These are phyloP conservation scores for Perizoma affinitatum DNA, from an alignment of 2,888 invertebrate species.

Conservation along the genomic window DNA sequence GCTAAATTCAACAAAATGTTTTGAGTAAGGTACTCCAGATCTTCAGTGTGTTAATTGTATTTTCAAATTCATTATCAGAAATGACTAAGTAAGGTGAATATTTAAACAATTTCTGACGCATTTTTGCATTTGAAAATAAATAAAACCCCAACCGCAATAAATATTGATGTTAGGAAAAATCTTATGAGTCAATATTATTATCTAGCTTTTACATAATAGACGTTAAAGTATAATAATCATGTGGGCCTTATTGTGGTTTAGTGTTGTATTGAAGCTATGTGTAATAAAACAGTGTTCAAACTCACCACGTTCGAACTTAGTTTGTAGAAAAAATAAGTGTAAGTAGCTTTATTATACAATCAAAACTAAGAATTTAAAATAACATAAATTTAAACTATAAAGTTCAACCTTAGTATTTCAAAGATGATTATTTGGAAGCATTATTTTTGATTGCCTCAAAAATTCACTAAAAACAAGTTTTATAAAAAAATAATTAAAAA, in stretches of 20 bases:
- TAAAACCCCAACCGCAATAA: not conserved
- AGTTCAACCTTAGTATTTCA: too few relatives aligned
- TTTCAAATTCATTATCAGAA: too few relatives aligned
- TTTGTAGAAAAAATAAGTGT: constrained; percentile 36
- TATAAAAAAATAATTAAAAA: too few relatives aligned
- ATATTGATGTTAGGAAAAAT: not conserved
- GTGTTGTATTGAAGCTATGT: constrained; percentile 24
- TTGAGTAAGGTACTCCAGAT: too few relatives aligned
- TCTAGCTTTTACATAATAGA: constrained; percentile 35
- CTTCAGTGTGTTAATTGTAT: too few relatives aligned
- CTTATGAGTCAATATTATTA: constrained; percentile 32
- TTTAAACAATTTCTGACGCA: too few relatives aligned
- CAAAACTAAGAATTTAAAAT: not conserved
- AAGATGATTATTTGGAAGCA: too few relatives aligned
- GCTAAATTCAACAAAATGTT: too few relatives aligned
- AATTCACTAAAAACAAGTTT: too few relatives aligned
- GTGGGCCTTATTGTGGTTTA: constrained; percentile 56
- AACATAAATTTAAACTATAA: too few relatives aligned
- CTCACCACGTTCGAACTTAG: constrained; percentile 76
- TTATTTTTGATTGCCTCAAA: too few relatives aligned
- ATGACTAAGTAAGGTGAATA: too few relatives aligned
- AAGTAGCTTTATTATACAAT: constrained; percentile 16
- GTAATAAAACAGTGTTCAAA: constrained; percentile 60
- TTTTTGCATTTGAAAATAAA: not conserved
- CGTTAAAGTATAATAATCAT: constrained; percentile 30